Base-by-base conservation (phyloP, 2,888 invertebrate genomes). In the Eulithis testata region DNA sequence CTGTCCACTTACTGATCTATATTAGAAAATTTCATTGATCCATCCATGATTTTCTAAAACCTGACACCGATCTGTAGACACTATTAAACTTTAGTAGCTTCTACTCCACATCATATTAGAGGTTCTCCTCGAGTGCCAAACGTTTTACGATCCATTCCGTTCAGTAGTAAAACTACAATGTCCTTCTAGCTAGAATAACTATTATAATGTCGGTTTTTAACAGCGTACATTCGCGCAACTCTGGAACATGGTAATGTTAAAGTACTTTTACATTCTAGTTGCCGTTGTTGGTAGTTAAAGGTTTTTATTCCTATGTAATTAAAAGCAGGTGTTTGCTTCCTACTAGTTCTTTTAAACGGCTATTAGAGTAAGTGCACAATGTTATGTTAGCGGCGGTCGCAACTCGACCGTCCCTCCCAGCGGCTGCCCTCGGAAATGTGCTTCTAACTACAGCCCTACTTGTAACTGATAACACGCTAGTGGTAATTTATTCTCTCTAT, bases 361-460 rank as follows among this genome's bases (percentile, higher is more conserved):
- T 79, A 80, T 81, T 84, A 82, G 74, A 72, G 71, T 77, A 76
- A 80, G 77, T 80, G 79, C 68, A 82, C 77, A 77, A 74, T 75
- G 77, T 78, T 85, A 86, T 87, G 21, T 11, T 43, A 31, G 36
- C n/a, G 12, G 78, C 37, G 44, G n/a, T 76, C 74, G 83, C 40
- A 79, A 8, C 81, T 80, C 77, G 82, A 78, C 53, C 80, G 57
- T 76, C 72, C 65, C 69, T 63, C 77, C 76, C 75, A 73, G 67
- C 76, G 75, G 74, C 78, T 77, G 78, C 80, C 73, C 72, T 72
- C 78, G 80, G 31, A 81, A 88, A 88, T 84, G 84, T 83, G 84
- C 80, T 83, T 81, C 86, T 89, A 90, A 91, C 90, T 89, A 53
- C 72, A 81, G 79, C 73, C 84, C 87, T 79, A 85, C 83, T 83